Base-by-base conservation (phyloP, 2,113 vertebrate genomes). In the Nesoenas mayeri region DNA sequence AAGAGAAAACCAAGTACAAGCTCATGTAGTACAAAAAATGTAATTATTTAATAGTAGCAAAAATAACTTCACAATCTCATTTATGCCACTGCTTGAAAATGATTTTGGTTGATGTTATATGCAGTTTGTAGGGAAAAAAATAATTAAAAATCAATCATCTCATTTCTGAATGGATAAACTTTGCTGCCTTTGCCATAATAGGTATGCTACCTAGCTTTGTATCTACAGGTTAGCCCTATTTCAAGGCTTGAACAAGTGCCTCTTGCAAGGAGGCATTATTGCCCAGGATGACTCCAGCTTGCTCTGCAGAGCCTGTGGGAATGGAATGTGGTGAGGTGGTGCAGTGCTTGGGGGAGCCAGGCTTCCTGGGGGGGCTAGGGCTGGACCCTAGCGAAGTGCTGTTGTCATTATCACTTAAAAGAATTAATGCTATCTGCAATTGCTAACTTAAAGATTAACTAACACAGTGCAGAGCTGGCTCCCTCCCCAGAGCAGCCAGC, bases 311-410 rank as follows among this genome's bases (percentile, higher is more conserved):
- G 44, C 44, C 16, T 21, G 25, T 26, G 32, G 24, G 61, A 64
- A 88, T 21, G 69, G 56, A 82, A 32, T 51, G 77, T 48, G 47
- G 60, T 86, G 78, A n/a, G 8, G 56, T 3, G 16, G 53, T 10
- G 21, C 53, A 47, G 51, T 69, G 47, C 28, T 84, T 18, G 8
- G 62, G 48, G 47, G 34, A 66, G 19, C 8, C 1, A 5, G 31
- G 11, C 16, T 83, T 58, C 62, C 47, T 0, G 1, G 47, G 32
- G 32, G 4, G 15, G 16, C 1, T 13, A 54, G 12, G 36, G 28
- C 60, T 51, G 51, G 29, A 67, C 3, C 32, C 32, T 2, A 1
- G 53, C 3, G 2, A 12, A 1, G 40, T 20, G 10, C 0, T 47
- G 44, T 19, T 47, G 44, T 47, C 44, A 19, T 47, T 47, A 47